Evolutionary conservation across 2,888 invertebrate species (phyloP).

Genomic region (Drosophila borborema): DNA sequence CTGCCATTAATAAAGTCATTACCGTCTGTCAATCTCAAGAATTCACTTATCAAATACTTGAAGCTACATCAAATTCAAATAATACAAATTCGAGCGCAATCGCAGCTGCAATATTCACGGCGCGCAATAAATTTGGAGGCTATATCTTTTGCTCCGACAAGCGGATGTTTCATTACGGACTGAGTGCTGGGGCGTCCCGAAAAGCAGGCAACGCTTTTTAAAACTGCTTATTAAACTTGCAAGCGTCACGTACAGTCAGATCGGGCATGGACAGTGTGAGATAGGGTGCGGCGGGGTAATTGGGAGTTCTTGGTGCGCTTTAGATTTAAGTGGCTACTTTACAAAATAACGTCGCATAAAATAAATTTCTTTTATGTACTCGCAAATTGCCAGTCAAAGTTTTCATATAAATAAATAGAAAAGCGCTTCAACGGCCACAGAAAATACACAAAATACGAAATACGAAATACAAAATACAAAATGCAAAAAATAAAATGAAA

Average conservation of each 20-base stretch:
- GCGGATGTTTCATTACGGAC: slow-evolving; percentile 65
- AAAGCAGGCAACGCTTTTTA: slow-evolving; percentile 60
- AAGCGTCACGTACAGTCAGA: slow-evolving; percentile 58
- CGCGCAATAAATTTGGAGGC: slow-evolving; percentile 59
- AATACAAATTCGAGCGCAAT: slow-evolving; percentile 52
- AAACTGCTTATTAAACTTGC: slow-evolving; percentile 71
- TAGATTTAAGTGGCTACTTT: slow-evolving; percentile 79
- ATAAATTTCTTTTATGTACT: slow-evolving; percentile 81
- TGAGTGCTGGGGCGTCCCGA: slow-evolving; percentile 40
- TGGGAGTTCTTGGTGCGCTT: slow-evolving; percentile 35
- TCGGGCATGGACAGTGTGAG: not conserved
- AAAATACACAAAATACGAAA: slow-evolving; percentile 43
- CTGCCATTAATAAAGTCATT: slow-evolving; percentile 72
- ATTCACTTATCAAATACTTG: slow-evolving; percentile 61
- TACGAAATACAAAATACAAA: slow-evolving; percentile 21
- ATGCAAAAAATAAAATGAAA: not conserved
- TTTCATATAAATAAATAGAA: slow-evolving; percentile 80
- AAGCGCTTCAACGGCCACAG: slow-evolving; percentile 55
- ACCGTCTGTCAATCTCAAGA: slow-evolving; percentile 67
- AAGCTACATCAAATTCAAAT: slow-evolving; percentile 67
- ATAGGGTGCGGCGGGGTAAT: not conserved
- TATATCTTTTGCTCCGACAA: slow-evolving; percentile 66
- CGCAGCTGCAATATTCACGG: slow-evolving; percentile 54
- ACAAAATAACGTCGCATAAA: slow-evolving; percentile 76
- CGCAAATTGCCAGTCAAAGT: slow-evolving; percentile 77